Conservation (phyloP, 2,888 invertebrate genomes). For the Venusia cambrica region DNA sequence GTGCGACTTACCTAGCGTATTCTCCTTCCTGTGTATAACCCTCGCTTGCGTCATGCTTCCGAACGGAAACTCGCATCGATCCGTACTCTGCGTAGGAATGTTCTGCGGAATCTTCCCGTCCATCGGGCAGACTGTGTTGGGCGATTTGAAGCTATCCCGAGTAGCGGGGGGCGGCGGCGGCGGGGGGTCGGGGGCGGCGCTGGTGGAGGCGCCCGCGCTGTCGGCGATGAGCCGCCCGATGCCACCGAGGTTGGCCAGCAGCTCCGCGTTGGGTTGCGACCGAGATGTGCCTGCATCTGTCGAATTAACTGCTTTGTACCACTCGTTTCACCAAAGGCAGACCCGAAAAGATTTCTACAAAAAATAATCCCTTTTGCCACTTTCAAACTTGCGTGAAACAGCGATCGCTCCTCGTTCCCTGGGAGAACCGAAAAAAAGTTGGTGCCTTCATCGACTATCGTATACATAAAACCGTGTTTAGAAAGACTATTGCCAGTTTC, state of each 20-base stretch:
- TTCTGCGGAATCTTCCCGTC: constrained; percentile 85
- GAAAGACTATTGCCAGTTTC: too few species aligned
- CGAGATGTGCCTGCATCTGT: constrained; percentile 63
- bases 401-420: too few species aligned
- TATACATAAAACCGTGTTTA: too few species aligned
- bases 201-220: constrained; percentile 43
- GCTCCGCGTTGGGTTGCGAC: constrained; percentile 54
- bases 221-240: constrained; percentile 59
- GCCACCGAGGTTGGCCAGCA: constrained; percentile 62
- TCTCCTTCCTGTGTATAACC: constrained; percentile 89
- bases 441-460: too few species aligned
- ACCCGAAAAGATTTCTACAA: too few species aligned
- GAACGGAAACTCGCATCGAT: constrained; percentile 88
- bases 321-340: too few species aligned
- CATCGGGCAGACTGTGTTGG: constrained; percentile 93
- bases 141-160: constrained; percentile 85
- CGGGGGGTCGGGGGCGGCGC: constrained; percentile 35
- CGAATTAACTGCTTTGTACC: too few species aligned
- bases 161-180: constrained; percentile 36
- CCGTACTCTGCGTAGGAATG: constrained; percentile 80
- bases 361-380: too few species aligned
- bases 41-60: constrained; percentile 95
- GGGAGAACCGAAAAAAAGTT: too few species aligned
- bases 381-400: too few species aligned
- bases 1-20: constrained; percentile 64